phyloP scores from a whole-genome alignment of 2,888 invertebrate genomes.

The Clunio marinus region DNA sequence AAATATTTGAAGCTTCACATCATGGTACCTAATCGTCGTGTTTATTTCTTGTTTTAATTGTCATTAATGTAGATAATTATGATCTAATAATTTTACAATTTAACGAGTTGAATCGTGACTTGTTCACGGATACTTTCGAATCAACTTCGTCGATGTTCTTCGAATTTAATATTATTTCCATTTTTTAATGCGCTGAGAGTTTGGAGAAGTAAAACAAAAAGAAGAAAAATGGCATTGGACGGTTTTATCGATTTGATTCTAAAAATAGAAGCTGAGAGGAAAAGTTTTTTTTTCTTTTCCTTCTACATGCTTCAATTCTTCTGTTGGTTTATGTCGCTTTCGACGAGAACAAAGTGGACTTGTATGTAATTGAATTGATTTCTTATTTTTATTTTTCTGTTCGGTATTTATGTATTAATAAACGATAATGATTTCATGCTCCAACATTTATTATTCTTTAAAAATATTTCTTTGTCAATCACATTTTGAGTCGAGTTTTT shows the following conservation, averaged over 20 bases:
- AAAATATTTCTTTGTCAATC: too few species aligned
- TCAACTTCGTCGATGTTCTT: too few species aligned
- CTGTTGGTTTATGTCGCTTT: conserved; percentile 1
- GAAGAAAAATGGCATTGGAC: conserved; percentile 29
- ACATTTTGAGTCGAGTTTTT: too few species aligned
- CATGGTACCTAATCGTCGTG: too few species aligned
- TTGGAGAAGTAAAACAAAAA: background rate
- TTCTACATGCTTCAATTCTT: background rate
- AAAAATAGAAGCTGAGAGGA: conserved; percentile 25
- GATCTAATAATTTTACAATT: too few species aligned
- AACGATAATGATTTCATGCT: background rate
- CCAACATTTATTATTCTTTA: too few species aligned
- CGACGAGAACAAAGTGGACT: conserved; percentile 12
- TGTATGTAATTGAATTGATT: conserved; percentile 27
- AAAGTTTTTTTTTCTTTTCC: background rate
- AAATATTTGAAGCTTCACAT: too few species aligned
- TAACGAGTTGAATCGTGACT: too few species aligned
- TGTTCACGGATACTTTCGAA: too few species aligned
- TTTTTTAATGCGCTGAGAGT: background rate
- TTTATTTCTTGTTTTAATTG: too few species aligned
- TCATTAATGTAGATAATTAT: too few species aligned
- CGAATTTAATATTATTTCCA: too few species aligned
- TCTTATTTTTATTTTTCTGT: background rate
- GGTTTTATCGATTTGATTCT: conserved; percentile 28
- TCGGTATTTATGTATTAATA: background rate